These are phyloP conservation scores for Dreissena rostriformis DNA, from an alignment of 1,140 invertebrate genomes.

Conservation along the genomic window DNA sequence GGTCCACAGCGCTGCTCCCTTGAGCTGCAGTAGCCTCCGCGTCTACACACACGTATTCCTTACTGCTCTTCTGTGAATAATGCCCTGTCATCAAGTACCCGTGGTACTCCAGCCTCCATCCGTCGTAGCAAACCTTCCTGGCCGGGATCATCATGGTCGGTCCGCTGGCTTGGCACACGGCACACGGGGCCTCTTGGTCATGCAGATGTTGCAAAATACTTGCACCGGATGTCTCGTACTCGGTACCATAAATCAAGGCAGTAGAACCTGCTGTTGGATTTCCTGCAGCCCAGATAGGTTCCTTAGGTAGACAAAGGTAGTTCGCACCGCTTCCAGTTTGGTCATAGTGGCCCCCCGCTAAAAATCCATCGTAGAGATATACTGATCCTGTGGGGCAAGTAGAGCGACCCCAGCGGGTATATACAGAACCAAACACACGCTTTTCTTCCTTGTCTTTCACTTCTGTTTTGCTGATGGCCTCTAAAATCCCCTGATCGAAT, in stretches of 20 bases:
- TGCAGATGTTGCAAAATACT: background rate
- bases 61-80: background rate
- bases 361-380: background rate
- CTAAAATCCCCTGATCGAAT: too few relatives aligned
- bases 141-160: background rate
- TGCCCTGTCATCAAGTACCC: background rate
- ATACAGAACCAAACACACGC: too few relatives aligned
- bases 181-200: background rate
- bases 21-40: background rate
- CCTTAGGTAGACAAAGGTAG: background rate
- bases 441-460: too few relatives aligned
- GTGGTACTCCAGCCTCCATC: conserved; percentile 1
- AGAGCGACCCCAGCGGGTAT: background rate
- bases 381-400: background rate
- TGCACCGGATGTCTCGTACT: background rate
- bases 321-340: background rate
- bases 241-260: background rate
- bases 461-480: too few relatives aligned
- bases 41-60: conserved; percentile 5
- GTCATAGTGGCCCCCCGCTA: background rate
- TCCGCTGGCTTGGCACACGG: background rate
- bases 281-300: background rate
- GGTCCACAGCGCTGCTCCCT: background rate
- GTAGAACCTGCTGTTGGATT: background rate
- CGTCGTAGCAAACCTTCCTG: background rate